Evolutionary conservation across 2,113 vertebrate genomes (phyloP).

Genomic region (Bubalus kerabau): DNA sequence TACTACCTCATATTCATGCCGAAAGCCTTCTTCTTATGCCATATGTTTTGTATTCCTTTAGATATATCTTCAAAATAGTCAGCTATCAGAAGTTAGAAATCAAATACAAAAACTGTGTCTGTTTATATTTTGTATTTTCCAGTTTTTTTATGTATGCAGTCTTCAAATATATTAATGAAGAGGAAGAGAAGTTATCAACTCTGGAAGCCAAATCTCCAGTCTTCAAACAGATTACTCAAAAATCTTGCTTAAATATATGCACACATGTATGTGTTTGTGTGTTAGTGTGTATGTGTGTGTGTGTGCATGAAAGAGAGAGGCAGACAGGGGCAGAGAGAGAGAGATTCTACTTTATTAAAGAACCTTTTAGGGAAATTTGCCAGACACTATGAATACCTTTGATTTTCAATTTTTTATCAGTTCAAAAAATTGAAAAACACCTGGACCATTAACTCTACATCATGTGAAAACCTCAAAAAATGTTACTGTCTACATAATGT

Average conservation of each 20-base stretch:
- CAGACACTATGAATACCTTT: neutral
- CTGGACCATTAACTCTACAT: neutral
- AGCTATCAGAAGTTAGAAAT: neutral
- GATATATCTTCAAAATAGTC: neutral
- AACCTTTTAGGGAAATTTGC: neutral
- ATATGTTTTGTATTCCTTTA: neutral
- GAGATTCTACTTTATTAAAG: neutral
- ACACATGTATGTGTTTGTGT: neutral
- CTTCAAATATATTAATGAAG: slow-evolving; percentile 28
- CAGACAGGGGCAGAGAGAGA: neutral
- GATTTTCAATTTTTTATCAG: neutral
- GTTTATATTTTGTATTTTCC: neutral
- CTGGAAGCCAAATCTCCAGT: neutral
- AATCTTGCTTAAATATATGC: neutral
- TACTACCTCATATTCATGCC: neutral
- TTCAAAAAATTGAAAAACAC: neutral
- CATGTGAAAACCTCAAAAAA: neutral
- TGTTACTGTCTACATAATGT: neutral
- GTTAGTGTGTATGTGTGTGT: neutral
- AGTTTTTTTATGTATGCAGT: neutral
- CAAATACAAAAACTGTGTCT: neutral
- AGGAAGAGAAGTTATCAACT: neutral
- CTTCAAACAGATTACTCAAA: neutral
- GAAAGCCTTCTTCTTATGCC: neutral
- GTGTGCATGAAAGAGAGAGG: neutral